Evolutionary conservation across 2,113 vertebrate genomes (phyloP).

Genomic region (Lucifuga dentata): DNA sequence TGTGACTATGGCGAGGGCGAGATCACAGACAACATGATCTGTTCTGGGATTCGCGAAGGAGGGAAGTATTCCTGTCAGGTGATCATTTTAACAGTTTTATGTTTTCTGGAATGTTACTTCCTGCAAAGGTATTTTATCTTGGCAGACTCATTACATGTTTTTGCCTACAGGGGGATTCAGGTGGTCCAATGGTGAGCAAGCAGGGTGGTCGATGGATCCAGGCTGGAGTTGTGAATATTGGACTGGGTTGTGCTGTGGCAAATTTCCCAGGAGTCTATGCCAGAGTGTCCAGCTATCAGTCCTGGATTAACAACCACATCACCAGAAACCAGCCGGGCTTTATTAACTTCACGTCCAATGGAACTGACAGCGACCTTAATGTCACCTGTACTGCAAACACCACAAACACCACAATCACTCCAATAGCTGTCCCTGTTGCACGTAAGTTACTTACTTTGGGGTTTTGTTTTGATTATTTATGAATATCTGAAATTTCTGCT

Average conservation of each 20-base stretch:
- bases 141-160: neutral
- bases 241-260: constrained; percentile 81
- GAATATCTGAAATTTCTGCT: no score
- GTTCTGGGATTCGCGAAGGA: constrained; percentile 78
- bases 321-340: constrained; percentile 51
- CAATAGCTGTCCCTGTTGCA: neutral
- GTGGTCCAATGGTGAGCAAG: constrained; percentile 86
- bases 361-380: constrained; percentile 59
- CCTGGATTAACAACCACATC: constrained; percentile 80
- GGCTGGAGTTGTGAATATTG: constrained; percentile 88
- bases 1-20: constrained; percentile 10
- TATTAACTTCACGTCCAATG: constrained; percentile 47
- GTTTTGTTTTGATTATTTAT: no score
- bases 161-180: constrained; percentile 86
- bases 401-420: neutral
- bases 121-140: neutral
- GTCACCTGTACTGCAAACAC: constrained; percentile 16
- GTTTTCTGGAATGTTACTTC: neutral
- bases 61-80: constrained; percentile 81
- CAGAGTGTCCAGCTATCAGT: constrained; percentile 82
- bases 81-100: neutral
- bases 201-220: constrained; percentile 83
- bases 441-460: constrained; percentile 8
- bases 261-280: constrained; percentile 88
- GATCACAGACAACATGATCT: constrained; percentile 85